Evolutionary conservation across 2,797 vertebrate species (phyloP).

Genomic region (Brachymystax lenok): DNA sequence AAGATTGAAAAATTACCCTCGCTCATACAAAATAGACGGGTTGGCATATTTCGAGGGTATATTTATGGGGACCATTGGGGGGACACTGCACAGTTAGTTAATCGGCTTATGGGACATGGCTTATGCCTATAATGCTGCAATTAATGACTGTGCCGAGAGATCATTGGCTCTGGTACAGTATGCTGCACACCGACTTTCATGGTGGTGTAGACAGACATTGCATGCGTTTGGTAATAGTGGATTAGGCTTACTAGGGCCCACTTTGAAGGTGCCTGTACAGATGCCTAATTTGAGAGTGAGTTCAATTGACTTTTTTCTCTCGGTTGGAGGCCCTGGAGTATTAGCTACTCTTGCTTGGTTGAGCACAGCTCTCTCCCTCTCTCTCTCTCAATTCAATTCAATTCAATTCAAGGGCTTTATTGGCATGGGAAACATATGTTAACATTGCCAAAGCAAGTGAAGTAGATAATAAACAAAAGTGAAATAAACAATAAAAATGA

Average conservation of each 20-base stretch:
- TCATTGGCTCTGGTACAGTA: constrained; percentile 25
- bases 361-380: constrained; percentile 39
- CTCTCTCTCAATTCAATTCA: no score
- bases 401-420: no score
- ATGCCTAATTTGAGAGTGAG: constrained; percentile 68
- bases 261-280: constrained; percentile 59
- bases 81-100: constrained; percentile 31
- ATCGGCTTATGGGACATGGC: constrained; percentile 60
- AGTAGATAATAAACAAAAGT: no score
- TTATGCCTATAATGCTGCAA: constrained; percentile 57
- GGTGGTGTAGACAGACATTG: constrained; percentile 49
- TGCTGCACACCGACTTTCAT: constrained; percentile 35
- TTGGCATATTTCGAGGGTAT: constrained; percentile 11
- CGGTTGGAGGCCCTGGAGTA: constrained; percentile 8
- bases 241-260: constrained; percentile 58
- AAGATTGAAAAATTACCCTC: constrained; percentile 2
- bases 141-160: constrained; percentile 49
- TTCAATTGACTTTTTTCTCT: constrained; percentile 50
- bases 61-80: constrained; percentile 17
- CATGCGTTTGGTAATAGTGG: constrained; percentile 53
- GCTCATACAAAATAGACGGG: constrained; percentile 7
- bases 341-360: constrained; percentile 39
- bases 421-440: no score
- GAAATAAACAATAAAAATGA: no score
- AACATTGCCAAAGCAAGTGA: no score